Base-by-base conservation (phyloP, 2,797 vertebrate species). In the Sebastes iracundus region DNA sequence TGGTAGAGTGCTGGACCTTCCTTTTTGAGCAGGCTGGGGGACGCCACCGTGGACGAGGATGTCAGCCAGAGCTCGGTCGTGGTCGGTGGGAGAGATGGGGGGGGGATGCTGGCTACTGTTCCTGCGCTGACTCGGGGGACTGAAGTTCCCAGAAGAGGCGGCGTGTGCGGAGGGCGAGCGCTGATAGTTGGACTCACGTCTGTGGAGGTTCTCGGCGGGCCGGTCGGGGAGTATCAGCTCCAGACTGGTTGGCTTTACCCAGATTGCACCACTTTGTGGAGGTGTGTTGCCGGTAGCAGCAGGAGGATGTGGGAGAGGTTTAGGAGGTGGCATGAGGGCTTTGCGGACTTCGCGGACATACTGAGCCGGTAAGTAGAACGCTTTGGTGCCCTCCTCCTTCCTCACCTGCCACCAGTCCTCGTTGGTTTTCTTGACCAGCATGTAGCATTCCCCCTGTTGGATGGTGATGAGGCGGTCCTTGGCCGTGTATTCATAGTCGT, bases 391-490 rank as follows among this genome's bases (percentile, higher is more conserved):
- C 70, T 97, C 97, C 0, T 99, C 97, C 77, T 92, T 96, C 81
- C 92, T 96, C 76, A 99, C 98, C 90, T 99, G 98, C 98, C 98
- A 99, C 98, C 98, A 99, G 87, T 99, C 98, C 62, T 97, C 96
- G 0, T 99, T 99, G 85, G 97, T 97, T 90, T 99, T 99, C 93
- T 97, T 97, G 65, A 99, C 95, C 70, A 99, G 94, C 90, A 98
- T 95, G 89, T 97, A 99, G 78, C 96, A 96, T 77, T 99, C 98
- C 1, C 98, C 98, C 92, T 98, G 97, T 42, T 93, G 97, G 87
- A 99, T 99, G 86, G 94, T 92, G 80, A 99, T 96, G 82, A 96
- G 91, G 88, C 96, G 97, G 91, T 97, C 97, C 93, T 99, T 99
- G 81, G 97, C 94, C 79, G 96, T 97, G 84, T 99, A 99, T 49